Evolutionary conservation across 2,888 invertebrate species (phyloP).

Genomic region (Brachypterus glaber): DNA sequence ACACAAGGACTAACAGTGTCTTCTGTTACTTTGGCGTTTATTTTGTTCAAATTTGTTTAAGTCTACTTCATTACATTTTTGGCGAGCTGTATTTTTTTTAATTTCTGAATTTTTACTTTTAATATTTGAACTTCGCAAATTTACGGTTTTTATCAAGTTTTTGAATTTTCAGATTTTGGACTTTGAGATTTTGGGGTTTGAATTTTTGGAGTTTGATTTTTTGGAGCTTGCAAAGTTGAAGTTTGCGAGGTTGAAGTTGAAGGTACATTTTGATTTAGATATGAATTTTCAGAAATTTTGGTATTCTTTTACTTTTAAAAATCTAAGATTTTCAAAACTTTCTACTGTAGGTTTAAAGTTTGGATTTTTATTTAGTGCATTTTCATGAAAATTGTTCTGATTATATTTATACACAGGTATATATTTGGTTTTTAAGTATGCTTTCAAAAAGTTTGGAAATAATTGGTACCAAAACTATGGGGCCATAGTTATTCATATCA

Average conservation of each 20-base stretch:
- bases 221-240: background rate
- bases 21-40: background rate
- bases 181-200: background rate
- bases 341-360: background rate
- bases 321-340: slow-evolving; percentile 1
- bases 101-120: background rate
- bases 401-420: background rate
- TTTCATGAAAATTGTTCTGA: background rate
- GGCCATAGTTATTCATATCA: too few species aligned
- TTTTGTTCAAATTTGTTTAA: background rate
- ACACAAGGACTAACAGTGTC: background rate
- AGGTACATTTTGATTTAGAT: background rate
- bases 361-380: background rate
- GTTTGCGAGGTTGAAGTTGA: background rate
- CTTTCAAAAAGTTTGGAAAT: too few species aligned
- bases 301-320: background rate
- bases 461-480: too few species aligned
- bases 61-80: background rate
- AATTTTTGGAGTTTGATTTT: background rate
- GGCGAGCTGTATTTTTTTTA: background rate
- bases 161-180: too few species aligned
- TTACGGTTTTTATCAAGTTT: too few species aligned
- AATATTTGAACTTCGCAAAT: background rate
- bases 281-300: background rate
- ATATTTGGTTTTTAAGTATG: too few species aligned